Base-by-base conservation (phyloP, 2,113 vertebrate genomes). In the Sisor rabdophorus region DNA sequence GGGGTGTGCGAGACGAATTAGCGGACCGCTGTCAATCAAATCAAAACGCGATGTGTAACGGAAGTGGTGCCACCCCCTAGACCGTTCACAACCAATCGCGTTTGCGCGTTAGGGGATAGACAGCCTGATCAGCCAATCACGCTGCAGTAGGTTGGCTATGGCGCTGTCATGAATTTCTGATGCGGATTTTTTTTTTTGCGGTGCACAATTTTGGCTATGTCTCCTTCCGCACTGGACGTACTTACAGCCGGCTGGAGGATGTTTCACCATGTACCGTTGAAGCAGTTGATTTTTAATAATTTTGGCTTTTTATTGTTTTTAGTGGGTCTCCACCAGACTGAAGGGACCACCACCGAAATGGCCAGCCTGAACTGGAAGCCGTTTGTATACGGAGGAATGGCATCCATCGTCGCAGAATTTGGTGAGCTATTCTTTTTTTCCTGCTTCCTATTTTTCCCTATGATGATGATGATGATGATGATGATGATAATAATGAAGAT, bases 371-470 rank as follows among this genome's bases (percentile, higher is more conserved):
- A 94, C 89, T 98, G 96, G 96, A 97, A 98, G 87, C 96, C 96
- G 70, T 98, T 98, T 88, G 94, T 98, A 76, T 98, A 95, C 81
- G 95, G 96, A 82, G 96, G 96, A 82, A 93, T 96, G 92, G 95
- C 95, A 89, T 96, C 96, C 83, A 94, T 97, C 82, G 94, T 96
- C 89, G 96, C 96, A 85, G 96, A 97, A 88, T 97, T 96, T 85
- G 95, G 96, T 96, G 90, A 93, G 81, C 58, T 60, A 47, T n/a
- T 79, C 76, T 76, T 77, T 60, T 26, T 2, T 17, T 15, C 50
- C 13, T 52, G 72, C 63, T 52, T 71, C 11, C 40, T 53, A 54
- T 59, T 2, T 32, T 40, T 73, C 65, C 63, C 28, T 53, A 16
- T 48, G 40, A 26, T 13, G 28, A 19, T 17, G 22, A 48, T 67